Base-by-base conservation (phyloP, 2,113 vertebrate genomes). In the Lipophrys pholis region DNA sequence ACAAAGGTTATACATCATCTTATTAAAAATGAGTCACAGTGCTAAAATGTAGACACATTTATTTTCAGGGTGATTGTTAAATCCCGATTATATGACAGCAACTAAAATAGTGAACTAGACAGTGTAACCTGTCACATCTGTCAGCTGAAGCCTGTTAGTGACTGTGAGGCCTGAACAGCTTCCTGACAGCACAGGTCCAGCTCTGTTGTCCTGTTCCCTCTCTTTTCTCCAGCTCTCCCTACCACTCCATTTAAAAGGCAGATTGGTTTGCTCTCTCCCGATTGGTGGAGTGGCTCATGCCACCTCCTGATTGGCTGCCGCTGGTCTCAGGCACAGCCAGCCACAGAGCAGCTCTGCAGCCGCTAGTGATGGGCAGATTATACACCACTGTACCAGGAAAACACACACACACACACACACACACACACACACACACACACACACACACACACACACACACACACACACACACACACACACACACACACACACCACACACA, bases 361-460 rank as follows among this genome's bases (percentile, higher is more conserved):
- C 17, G 69, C 87, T 90, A 89, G 87, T 90, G 87, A 91, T 79
- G 73, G 73, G 91, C 90, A 92, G 92, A 93, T 90, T 89, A 88
- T 58, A 68, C 52, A 50, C 42, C 1, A 11, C 69, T 43, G 61
- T 30, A 69, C 40, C 0, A 14, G 59, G 39, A 12, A 4, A 66
- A 62, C 69, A 56, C 65, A 48, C 40, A 52, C n/a, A 39, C n/a
- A 57, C 48, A 53, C 45, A 17, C 46, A 51, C 43, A 39, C 7
- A 12, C 6, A 38, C 3, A 0, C 49, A 11, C 8, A 55, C 45
- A 30, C 50, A 11, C 60, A 21, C 48, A 14, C 1, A 43, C 55
- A 52, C 36, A 12, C n/a, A 41, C 7, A 7, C 10, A 0, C 21
- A 11, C 60, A 21, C 48, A 14, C 1, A 43, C 55, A 52, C 36